Evolutionary conservation across 1,140 invertebrate species (phyloP).

Genomic region (Proales similis): DNA sequence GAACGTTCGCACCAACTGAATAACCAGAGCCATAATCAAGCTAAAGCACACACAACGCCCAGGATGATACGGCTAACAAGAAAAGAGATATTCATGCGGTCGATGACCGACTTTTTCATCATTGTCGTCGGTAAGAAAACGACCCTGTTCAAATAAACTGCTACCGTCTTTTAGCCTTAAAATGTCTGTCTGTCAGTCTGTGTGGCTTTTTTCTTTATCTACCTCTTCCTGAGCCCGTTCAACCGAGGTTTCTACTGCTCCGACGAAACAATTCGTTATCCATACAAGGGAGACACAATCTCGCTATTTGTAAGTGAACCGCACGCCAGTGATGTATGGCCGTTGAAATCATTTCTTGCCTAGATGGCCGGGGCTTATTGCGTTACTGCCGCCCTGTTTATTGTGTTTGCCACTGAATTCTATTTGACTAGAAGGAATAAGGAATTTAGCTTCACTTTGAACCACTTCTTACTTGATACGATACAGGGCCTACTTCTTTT

Average conservation of each 20-base stretch:
- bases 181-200: neutral
- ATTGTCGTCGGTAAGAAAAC: conserved; percentile 13
- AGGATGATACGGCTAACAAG: conserved; percentile 19
- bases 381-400: conserved; percentile 6
- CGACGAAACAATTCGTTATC: conserved; percentile 34
- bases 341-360: too few relatives aligned
- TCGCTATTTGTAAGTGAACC: conserved; percentile 16
- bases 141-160: neutral
- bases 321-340: too few relatives aligned
- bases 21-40: neutral
- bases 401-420: conserved; percentile 19
- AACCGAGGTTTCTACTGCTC: conserved; percentile 35
- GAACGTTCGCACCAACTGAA: too few relatives aligned
- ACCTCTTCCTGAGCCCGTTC: conserved; percentile 24
- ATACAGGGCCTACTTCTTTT: conserved; percentile 23
- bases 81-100: conserved; percentile 15
- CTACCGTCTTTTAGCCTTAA: neutral
- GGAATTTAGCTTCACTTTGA: too few relatives aligned
- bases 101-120: conserved; percentile 14
- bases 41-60: neutral
- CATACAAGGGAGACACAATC: conserved; percentile 28
- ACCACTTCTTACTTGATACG: conserved; percentile 25
- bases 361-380: conserved; percentile 20
- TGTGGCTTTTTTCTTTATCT: conserved; percentile 10
- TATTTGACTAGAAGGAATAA: conserved; percentile 30